Evolutionary conservation across 2,113 vertebrate genomes (phyloP).

Genomic region (Euleptes europaea): DNA sequence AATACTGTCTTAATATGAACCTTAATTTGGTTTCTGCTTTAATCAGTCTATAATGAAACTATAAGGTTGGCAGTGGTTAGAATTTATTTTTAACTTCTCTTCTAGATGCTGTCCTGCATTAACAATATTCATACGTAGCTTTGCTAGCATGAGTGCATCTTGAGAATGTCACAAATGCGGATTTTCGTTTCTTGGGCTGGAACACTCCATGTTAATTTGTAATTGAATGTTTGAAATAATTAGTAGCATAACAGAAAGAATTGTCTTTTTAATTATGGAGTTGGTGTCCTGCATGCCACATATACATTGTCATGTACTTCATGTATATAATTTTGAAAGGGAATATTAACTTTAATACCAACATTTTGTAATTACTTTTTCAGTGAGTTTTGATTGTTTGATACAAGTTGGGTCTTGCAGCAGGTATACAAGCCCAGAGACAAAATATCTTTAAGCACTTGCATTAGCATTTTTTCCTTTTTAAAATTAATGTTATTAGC

Average conservation of each 20-base stretch:
- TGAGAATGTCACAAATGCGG: not conserved
- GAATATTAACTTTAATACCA: not conserved
- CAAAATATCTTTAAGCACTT: not conserved
- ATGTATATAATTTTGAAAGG: not conserved
- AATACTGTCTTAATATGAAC: not conserved
- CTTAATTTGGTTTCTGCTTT: not conserved
- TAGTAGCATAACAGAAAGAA: not conserved
- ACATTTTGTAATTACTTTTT: not conserved
- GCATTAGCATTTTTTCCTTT: not conserved
- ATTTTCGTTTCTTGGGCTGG: not conserved
- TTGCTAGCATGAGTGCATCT: not conserved
- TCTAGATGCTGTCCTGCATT: not conserved
- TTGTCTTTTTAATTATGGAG: not conserved
- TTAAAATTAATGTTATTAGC: not conserved
- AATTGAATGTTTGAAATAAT: not conserved
- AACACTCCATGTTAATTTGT: not conserved
- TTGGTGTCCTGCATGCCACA: not conserved
- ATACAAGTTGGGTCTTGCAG: not conserved
- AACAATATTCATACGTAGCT: not conserved
- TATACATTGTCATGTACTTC: not conserved
- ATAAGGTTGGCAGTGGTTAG: not conserved
- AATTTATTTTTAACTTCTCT: not conserved
- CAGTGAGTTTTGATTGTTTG: fast-evolving
- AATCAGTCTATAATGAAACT: not conserved
- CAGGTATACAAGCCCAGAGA: not conserved